Evolutionary conservation across 2,113 vertebrate species (phyloP), one percentile per base, ranked within the genome.

Genomic region (Bubo blakistoni): DNA sequence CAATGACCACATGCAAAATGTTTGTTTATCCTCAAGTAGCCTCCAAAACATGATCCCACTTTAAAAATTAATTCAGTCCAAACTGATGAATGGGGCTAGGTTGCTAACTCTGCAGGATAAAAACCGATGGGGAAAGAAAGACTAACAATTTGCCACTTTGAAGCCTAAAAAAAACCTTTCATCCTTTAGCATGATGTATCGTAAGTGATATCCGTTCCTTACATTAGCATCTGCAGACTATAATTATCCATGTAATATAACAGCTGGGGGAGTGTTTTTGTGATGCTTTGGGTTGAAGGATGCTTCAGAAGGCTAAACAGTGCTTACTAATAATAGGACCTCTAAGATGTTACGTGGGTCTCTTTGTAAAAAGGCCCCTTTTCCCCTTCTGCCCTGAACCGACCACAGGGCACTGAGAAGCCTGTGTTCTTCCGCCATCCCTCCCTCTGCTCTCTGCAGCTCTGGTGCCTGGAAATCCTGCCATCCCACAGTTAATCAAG

Each of bases 241-340:
- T 86, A 96, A 92, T 96, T 96, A 97, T 69, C 86, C 95, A 91
- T 78, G 79, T 79, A 92, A 54, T 77, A 29, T 27, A 96, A 82
- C 87, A 84, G 87, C 93, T 94, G 81, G 70, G 52, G 78, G 69
- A 87, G 73, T 49, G 63, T 17, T 88, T 65, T 80, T 52, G 72
- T 69, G 80, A 95, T 83, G 87, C 63, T 86, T 70, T 76, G 81
- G 71, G 46, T 58, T 81, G 85, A 80, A 61, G 86, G 86, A 83
- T 88, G 78, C 67, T 91, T 74, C 2, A 26, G 83, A 94, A 97
- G 91, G 85, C 91, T 90, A 94, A 97, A 91, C 70, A 94, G 91
- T 49, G 49, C 85, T 95, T 82, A 25, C 79, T 83, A 95, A 96
- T 88, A 96, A 90, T 91, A 87, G 83, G 86, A 71, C 32, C 54